Percentiles rank a stretch among this genome's conserved stretches.
These are phyloP conservation scores for Coenobita brevimanus DNA, from an alignment of 1,140 invertebrate genomes.

Conservation along the genomic window DNA sequence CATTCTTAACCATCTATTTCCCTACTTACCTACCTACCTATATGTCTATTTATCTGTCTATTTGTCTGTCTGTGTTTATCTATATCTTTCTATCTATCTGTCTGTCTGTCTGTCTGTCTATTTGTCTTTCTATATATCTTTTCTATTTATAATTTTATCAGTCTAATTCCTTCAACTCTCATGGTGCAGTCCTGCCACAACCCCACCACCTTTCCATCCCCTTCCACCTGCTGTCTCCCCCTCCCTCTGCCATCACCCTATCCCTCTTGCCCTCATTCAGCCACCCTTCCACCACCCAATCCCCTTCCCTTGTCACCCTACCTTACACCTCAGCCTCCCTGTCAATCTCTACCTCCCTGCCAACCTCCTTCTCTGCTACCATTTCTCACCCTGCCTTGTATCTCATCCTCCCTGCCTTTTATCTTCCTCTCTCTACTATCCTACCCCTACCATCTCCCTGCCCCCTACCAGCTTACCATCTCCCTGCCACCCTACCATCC, in stretches of 20 bases:
- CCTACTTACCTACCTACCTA: neutral
- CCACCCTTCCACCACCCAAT: neutral
- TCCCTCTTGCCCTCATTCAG: neutral
- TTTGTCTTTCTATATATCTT: no score
- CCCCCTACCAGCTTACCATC: neutral
- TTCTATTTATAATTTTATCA: no score
- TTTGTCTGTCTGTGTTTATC: neutral
- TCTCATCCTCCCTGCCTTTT: neutral
- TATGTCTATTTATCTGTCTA: neutral
- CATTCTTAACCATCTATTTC: neutral
- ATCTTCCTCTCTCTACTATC: neutral
- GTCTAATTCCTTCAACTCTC: neutral
- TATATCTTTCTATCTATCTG: no score
- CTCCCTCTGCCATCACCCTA: neutral
- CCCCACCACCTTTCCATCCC: neutral
- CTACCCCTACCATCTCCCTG: neutral
- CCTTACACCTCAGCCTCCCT: neutral
- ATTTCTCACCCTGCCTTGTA: neutral
- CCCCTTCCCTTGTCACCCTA: neutral
- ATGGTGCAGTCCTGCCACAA: neutral
- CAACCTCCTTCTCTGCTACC: neutral
- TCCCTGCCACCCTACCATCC: neutral
- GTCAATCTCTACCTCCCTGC: neutral
- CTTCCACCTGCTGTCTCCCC: neutral
- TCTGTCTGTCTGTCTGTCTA: no score